Percentiles rank a stretch among this genome's conserved stretches.
phyloP scores from a whole-genome alignment of 2,797 vertebrate species.

The Tadarida brasiliensis region DNA sequence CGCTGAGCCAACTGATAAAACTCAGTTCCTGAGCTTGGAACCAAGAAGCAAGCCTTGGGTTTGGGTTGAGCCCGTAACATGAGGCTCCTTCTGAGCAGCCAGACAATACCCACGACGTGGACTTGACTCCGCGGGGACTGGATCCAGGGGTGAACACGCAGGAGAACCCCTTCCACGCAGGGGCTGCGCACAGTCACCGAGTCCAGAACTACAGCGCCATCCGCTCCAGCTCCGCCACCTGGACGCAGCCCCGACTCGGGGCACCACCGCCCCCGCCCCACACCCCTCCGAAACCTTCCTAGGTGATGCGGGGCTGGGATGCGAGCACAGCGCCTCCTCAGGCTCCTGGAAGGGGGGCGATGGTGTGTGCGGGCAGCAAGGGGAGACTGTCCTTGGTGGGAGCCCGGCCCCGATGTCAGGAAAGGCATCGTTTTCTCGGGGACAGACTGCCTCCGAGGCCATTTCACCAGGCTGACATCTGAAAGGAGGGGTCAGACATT shows the following conservation, averaged over 20 bases:
- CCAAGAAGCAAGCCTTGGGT: background rate
- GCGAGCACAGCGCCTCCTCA: background rate
- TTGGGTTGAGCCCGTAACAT: fast-evolving
- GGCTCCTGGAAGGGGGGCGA: background rate
- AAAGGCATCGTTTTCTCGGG: background rate
- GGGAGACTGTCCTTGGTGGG: background rate
- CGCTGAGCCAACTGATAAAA: background rate
- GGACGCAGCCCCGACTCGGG: background rate
- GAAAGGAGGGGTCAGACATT: conserved; percentile 63
- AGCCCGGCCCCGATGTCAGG: background rate
- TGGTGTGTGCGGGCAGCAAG: background rate
- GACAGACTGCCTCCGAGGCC: background rate
- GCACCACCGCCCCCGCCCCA: too few relatives aligned
- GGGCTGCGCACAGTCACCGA: fast-evolving
- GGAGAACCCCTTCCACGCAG: fast-evolving
- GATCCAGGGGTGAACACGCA: background rate
- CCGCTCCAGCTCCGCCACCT: too few relatives aligned
- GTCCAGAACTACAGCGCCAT: background rate
- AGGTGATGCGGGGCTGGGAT: background rate
- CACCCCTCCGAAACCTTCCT: background rate
- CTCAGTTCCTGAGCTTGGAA: background rate
- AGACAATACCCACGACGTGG: fast-evolving
- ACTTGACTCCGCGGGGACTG: background rate
- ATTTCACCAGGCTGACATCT: conserved; percentile 45
- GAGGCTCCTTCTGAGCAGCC: background rate